Conservation (phyloP, 2,888 invertebrate species). For the Plebejus melissa region DNA sequence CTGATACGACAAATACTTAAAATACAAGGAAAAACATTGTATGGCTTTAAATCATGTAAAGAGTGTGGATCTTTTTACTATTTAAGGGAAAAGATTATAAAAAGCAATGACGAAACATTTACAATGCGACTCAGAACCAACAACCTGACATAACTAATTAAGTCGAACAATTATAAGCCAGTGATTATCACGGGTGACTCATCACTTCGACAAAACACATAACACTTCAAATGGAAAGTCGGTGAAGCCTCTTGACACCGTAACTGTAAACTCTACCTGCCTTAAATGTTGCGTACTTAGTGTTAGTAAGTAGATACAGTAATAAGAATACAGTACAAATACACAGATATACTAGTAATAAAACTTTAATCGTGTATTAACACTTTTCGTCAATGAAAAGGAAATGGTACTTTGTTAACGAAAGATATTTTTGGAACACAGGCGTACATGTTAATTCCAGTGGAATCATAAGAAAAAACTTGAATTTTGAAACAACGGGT, state of each 20-base stretch:
- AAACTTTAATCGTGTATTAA: too few relatives aligned
- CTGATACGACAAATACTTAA: too few relatives aligned
- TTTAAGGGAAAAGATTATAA: not conserved
- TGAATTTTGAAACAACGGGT: not conserved
- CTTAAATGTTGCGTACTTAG: constrained; percentile 2
- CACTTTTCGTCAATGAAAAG: too few relatives aligned
- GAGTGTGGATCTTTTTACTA: not conserved
- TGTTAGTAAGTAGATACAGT: not conserved
- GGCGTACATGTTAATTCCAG: not conserved
- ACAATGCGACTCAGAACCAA: not conserved
- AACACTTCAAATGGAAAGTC: constrained; percentile 28
- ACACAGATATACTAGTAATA: not conserved
- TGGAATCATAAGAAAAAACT: not conserved
- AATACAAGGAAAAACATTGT: too few relatives aligned
- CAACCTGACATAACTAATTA: constrained; percentile 21
- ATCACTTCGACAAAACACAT: constrained; percentile 24
- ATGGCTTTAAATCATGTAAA: not conserved
- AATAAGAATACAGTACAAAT: not conserved
- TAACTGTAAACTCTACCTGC: constrained; percentile 13
- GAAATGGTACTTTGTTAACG: too few relatives aligned
- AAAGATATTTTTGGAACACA: not conserved
- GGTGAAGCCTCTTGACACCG: constrained; percentile 21
- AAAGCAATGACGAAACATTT: not conserved
- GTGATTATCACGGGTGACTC: constrained; percentile 27
- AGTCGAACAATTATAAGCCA: constrained; percentile 23